These are phyloP conservation scores for Leptocoma aspasia DNA, from an alignment of 2,113 vertebrate species.

Conservation along the genomic window DNA sequence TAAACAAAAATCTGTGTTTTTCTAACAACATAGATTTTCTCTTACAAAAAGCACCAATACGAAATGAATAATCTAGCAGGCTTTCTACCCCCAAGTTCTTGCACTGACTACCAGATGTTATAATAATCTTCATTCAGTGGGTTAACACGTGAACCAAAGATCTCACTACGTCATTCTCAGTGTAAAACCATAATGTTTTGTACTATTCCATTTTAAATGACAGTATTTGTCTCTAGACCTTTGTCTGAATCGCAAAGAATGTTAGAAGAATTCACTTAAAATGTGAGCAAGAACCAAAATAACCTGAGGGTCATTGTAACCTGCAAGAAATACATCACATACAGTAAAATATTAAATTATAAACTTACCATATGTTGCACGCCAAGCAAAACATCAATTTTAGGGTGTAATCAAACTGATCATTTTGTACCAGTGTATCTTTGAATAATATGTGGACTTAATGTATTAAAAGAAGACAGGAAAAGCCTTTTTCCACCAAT, in stretches of 20 bases:
- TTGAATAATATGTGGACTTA: neutral
- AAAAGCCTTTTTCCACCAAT: neutral
- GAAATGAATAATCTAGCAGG: neutral
- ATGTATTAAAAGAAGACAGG: neutral
- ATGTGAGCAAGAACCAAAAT: neutral
- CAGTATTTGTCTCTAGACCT: neutral
- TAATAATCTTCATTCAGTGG: neutral
- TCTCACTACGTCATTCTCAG: neutral
- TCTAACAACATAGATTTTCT: neutral
- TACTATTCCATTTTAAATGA: neutral
- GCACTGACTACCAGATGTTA: neutral
- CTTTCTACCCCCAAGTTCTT: neutral
- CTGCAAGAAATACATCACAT: neutral
- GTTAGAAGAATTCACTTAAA: neutral
- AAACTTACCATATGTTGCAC: neutral
- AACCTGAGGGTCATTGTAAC: neutral
- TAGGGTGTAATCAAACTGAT: neutral
- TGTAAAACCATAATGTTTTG: neutral
- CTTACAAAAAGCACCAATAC: neutral
- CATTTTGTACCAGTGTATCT: neutral
- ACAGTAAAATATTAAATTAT: neutral
- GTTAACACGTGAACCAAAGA: neutral
- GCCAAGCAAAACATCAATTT: neutral
- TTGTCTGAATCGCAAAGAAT: neutral
- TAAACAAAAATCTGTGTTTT: neutral